These are phyloP conservation scores for Drosophila cracens DNA, from an alignment of 2,888 invertebrate species.

Conservation along the genomic window DNA sequence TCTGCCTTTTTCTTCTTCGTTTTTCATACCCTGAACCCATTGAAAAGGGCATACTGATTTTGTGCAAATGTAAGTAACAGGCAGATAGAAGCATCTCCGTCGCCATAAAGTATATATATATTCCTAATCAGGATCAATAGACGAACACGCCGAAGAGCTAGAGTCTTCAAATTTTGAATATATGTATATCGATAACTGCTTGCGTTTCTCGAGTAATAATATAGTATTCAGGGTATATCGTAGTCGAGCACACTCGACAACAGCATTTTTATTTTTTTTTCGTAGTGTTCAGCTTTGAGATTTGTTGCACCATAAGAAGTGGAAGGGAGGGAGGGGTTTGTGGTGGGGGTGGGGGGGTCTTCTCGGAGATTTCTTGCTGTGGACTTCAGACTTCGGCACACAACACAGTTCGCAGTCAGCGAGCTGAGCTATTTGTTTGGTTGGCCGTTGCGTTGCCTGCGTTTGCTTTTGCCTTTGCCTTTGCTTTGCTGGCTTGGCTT, in stretches of 20 bases:
- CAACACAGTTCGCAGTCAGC: conserved; percentile 4
- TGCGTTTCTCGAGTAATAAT: not conserved
- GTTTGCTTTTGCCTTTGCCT: not conserved
- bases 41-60: not conserved
- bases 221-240: not conserved
- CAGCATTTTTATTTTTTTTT: not conserved
- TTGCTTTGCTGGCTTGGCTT: conserved; percentile 55
- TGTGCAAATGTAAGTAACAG: not conserved
- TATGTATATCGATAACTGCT: not conserved
- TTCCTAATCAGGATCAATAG: not conserved
- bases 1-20: conserved; percentile 23
- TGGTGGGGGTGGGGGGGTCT: conserved; percentile 27
- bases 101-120: not conserved
- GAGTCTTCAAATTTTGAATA: not conserved
- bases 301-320: conserved; percentile 73
- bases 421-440: conserved; percentile 54
- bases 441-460: conserved; percentile 15
- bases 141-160: no score
- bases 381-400: conserved; percentile 18
- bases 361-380: conserved; percentile 62
- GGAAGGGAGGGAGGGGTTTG: not conserved
- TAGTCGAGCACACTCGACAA: not conserved
- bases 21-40: not conserved
- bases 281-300: conserved; percentile 52
- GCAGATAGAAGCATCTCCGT: not conserved